A percentile compares a stretch with the other conserved stretches of the same genome.
phyloP scores from a whole-genome alignment of 2,888 invertebrate genomes.

The Tiliacea citrago region DNA sequence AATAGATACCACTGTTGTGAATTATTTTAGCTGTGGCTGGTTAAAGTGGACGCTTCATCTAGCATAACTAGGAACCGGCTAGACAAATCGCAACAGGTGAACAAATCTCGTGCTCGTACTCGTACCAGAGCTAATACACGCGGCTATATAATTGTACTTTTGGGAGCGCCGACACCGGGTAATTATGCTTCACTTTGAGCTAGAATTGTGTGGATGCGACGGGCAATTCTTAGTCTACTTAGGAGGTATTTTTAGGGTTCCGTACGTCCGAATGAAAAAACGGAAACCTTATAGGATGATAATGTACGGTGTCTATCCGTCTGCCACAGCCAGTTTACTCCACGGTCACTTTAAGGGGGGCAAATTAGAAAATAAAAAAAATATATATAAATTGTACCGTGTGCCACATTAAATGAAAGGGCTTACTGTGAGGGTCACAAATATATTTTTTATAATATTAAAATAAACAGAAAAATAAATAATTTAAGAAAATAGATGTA shows the following conservation, averaged over 20 bases:
- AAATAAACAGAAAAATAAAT: no score
- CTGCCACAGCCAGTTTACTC: no score
- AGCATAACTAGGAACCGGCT: conserved; percentile 11
- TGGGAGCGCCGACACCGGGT: conserved; percentile 77
- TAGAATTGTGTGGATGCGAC: conserved; percentile 67
- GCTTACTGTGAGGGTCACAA: no score
- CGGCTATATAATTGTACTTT: conserved; percentile 80
- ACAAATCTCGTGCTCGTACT: conserved; percentile 40
- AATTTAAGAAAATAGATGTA: no score
- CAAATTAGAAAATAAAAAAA: no score
- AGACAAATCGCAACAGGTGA: conserved; percentile 61
- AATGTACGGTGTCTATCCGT: no score
- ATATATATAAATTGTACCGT: no score
- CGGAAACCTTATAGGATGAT: no score
- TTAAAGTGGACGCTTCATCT: not conserved
- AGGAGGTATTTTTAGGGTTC: not conserved
- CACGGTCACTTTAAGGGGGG: no score
- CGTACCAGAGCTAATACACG: conserved; percentile 74
- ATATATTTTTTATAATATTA: no score
- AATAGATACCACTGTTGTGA: not conserved
- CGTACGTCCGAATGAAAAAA: no score
- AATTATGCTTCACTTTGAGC: conserved; percentile 72
- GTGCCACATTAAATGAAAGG: no score
- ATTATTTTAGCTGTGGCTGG: not conserved
- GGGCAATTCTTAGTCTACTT: not conserved